Base-by-base conservation (phyloP, 2,888 invertebrate genomes). In the Meganola albula region DNA sequence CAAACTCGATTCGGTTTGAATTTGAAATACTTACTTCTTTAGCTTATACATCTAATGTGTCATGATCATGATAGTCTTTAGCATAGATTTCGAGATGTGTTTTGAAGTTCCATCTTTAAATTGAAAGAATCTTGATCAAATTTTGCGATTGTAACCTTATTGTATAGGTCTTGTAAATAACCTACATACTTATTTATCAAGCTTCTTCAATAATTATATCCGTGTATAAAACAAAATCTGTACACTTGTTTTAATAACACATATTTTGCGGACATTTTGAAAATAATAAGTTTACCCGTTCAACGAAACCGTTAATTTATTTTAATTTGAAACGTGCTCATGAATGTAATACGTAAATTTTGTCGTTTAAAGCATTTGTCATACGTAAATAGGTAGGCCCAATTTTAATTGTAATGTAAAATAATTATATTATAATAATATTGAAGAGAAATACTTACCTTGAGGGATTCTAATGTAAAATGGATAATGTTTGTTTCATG, bases 381-480 rank as follows among this genome's bases (percentile, higher is more conserved):
- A 83, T 83, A 82, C 83, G 79, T 84, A 80, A 83, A 71, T 73
- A 85, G 84, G 70, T 85, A 84, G 84, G 79, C 79, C 74, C 82
- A 85, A 84, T 80, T 83, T 56, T 79, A n/a, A 82, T 74, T 77
- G 63, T 82, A 82, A 77, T 79, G 75, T 82, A 82, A 67, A 65
- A 73, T 84, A 80, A 77, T 73, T 65, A 67, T 73, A 76, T 74
- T 70, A 73, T 75, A 74, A 71, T 62, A 60, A 73, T 71, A 68
- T 71, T 56, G 68, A 78, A 74, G 70, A 76, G 66, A 73, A 76
- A 73, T 76, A 82, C 78, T 79, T 80, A 79, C 3, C 61, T 71
- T 59, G 73, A 74, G 67, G 76, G 70, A 74, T 60, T 73, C 67
- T 83, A 80, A 74, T 60, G 67, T 76, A 74, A 74, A 74, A n/a